A percentile compares a stretch with the other conserved stretches of the same genome.
Evolutionary conservation across 35 echinoderm and acorn worm genomes (phyloP).

Genomic region (Anneissia japonica): DNA sequence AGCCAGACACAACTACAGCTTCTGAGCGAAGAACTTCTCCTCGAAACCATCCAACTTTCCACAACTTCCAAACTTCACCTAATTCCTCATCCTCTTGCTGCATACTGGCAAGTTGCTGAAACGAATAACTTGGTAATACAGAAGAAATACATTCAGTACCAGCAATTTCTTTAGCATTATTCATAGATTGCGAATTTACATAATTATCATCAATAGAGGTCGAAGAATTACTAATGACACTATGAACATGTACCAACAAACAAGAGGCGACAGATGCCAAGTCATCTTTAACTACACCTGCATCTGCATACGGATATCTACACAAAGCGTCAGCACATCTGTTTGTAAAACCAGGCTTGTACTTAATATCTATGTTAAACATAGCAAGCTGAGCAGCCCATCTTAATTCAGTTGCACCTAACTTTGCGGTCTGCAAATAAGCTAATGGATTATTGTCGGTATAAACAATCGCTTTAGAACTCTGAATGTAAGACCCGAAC

Average conservation of each 20-base stretch:
- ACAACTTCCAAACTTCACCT: conserved; percentile 14
- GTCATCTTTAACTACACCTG: background rate
- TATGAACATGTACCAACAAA: background rate
- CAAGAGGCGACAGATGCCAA: background rate
- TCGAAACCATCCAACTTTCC: conserved; percentile 15
- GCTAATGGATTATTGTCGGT: background rate
- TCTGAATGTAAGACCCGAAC: background rate
- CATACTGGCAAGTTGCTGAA: background rate
- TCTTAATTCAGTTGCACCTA: background rate
- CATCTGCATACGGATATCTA: background rate
- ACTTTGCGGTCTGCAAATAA: background rate
- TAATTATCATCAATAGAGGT: background rate
- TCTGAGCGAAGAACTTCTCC: background rate
- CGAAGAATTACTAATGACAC: background rate
- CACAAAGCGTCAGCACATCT: background rate
- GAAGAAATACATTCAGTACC: background rate
- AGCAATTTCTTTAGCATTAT: background rate
- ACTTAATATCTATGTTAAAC: background rate
- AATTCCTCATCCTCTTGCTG: conserved; percentile 20
- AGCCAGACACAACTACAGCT: background rate
- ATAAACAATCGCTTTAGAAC: background rate
- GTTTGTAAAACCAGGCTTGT: background rate
- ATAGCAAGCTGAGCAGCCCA: conserved; percentile 1
- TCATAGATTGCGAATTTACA: background rate
- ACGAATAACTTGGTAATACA: conserved; percentile 16